phyloP scores from a whole-genome alignment of 2,888 invertebrate genomes.

The Hyppa rectilinea region DNA sequence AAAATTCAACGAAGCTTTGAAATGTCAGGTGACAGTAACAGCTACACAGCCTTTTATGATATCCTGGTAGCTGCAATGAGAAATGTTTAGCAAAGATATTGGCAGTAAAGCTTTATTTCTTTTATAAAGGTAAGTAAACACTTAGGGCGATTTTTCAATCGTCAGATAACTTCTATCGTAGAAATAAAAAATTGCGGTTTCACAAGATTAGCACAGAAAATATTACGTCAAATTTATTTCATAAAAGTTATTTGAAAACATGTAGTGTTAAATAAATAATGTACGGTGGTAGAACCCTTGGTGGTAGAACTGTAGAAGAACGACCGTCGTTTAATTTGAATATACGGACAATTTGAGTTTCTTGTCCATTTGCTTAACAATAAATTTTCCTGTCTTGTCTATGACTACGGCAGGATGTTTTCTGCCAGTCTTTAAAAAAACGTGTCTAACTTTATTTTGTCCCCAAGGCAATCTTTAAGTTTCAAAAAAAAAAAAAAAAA shows the following conservation, averaged over 20 bases:
- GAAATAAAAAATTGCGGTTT: background rate
- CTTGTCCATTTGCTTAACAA: too few species aligned
- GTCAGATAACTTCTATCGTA: background rate
- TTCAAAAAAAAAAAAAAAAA: too few species aligned
- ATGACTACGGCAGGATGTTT: too few species aligned
- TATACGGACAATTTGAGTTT: too few species aligned
- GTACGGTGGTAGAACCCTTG: too few species aligned
- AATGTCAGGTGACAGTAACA: slow-evolving; percentile 15
- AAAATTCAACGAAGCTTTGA: slow-evolving; percentile 47
- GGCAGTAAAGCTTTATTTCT: slow-evolving; percentile 8
- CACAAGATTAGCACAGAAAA: background rate
- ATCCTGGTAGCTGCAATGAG: slow-evolving; percentile 22
- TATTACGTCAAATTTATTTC: background rate
- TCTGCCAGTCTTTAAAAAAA: background rate
- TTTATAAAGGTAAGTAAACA: background rate
- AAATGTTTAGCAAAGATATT: background rate
- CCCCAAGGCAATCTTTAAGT: background rate
- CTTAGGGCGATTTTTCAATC: background rate
- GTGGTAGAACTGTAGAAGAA: too few species aligned
- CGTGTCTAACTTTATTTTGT: too few species aligned
- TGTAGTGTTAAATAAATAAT: too few species aligned
- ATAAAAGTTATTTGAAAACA: too few species aligned
- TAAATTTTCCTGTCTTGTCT: too few species aligned
- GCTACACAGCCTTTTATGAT: slow-evolving; percentile 18
- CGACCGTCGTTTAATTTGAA: too few species aligned